Percentiles rank a stretch among this genome's conserved stretches.
Conservation (phyloP, 2,888 invertebrate species). For the Protodeltote pygarga region DNA sequence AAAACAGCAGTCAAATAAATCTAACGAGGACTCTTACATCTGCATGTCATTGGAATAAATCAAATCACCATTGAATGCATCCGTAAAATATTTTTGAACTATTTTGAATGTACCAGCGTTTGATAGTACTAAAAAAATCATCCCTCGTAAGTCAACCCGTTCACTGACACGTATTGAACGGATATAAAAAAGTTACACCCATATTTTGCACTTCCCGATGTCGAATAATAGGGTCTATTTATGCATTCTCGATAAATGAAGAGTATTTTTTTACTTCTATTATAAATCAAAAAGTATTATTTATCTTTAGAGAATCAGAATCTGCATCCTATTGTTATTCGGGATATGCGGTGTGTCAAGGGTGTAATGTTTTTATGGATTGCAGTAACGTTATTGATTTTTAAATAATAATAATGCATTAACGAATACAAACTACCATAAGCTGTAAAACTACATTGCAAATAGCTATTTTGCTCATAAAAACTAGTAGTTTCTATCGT, state of each 20-base stretch:
- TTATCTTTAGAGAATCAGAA: constrained; percentile 86
- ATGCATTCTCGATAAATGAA: constrained; percentile 86
- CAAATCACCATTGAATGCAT: constrained; percentile 86
- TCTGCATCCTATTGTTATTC: constrained; percentile 87
- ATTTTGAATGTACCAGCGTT: constrained; percentile 80
- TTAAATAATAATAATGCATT: constrained; percentile 60
- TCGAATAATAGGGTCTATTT: constrained; percentile 86
- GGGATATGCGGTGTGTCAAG: constrained; percentile 85
- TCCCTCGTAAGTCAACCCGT: constrained; percentile 83
- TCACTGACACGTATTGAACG: constrained; percentile 82
- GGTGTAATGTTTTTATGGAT: constrained; percentile 83
- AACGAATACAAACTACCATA: constrained; percentile 8
- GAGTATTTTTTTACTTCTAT: constrained; percentile 85
- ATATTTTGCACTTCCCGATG: constrained; percentile 86
- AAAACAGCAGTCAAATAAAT: constrained; percentile 86
- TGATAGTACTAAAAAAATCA: constrained; percentile 67
- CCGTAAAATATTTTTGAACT: constrained; percentile 86
- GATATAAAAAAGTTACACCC: constrained; percentile 85
- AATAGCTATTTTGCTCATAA: no score
- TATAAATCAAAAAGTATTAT: constrained; percentile 87
- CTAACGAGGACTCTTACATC: constrained; percentile 85
- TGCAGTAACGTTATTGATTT: constrained; percentile 58
- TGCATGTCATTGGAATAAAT: constrained; percentile 86
- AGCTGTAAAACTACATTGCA: constrained; percentile 22
- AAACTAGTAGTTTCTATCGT: constrained; percentile 70